Base-by-base conservation (phyloP, 64 coral and sea anemone species). In the Exaiptasia diaphana region DNA sequence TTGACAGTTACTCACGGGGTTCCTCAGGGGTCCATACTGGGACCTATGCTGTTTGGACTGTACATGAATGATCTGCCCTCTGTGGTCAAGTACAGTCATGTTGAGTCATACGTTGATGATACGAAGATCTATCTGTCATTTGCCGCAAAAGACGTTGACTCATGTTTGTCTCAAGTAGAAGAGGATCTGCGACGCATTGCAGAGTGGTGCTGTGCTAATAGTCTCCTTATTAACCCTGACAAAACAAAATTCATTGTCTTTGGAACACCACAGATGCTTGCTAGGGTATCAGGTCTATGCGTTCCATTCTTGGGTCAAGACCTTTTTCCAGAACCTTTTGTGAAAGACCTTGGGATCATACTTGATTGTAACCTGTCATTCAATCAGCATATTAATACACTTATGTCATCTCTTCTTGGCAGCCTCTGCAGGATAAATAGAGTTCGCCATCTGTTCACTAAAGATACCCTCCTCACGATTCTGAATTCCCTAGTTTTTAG, bases 401-500 rank as follows among this genome's bases (percentile, higher is more conserved):
- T 35, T 13, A 32, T 79, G 11, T 79, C 75, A 3, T 42, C 13
- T n/a, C 68, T 58, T 53, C 49, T 68, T 13, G 28, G 36, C 0
- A 25, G 60, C 10, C 14, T 82, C 3, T 14, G 62, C 1, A 39
- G 52, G 32, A 82, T 67, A 49, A 67, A 68, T 31, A 24, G 60
- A 1, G 59, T 82, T 33, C 30, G 38, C 10, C 43, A 82, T 37
- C 13, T 26, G 6, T 35, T 67, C 31, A 41, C 44, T 13, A 36
- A 0, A 40, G n/a, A 14, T 20, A 67, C 57, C 32, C 21, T 57
- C 4, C 53, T 34, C 30, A 73, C 53, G 27, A 9, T 76, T 20
- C 4, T 76, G 5, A 73, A 84, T 25, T 48, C 68, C 21, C 27
- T 84, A 53, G 81, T 59, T 13, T 84, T 84, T 72, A 54, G 81